Evolutionary conservation across 2,113 vertebrate species (phyloP).

Genomic region (Gopherus flavomarginatus): DNA sequence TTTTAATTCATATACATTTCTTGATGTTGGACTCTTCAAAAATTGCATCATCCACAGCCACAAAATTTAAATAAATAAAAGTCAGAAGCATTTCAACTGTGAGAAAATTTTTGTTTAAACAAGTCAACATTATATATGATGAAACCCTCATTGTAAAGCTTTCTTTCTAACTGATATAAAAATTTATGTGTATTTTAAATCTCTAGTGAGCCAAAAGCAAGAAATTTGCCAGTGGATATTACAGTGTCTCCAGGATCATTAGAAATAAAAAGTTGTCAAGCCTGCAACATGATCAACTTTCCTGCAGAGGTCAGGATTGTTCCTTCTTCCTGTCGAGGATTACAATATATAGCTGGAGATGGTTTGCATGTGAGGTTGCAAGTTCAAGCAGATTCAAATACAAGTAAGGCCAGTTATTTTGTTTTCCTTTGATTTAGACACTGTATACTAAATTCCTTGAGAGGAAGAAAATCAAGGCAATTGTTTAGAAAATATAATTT

Average conservation of each 20-base stretch:
- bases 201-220: conserved; percentile 74
- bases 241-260: conserved; percentile 74
- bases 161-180: not conserved
- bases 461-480: accelerated
- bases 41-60: not conserved
- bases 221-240: conserved; percentile 75
- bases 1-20: not conserved
- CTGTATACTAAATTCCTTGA: not conserved
- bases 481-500: accelerated
- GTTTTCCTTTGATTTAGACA: not conserved
- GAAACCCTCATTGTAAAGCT: not conserved
- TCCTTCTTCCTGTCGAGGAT: conserved; percentile 81
- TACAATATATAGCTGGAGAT: conserved; percentile 73
- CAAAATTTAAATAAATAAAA: not conserved
- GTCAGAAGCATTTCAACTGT: not conserved
- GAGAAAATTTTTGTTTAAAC: not conserved
- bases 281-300: conserved; percentile 70
- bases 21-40: too few relatives aligned
- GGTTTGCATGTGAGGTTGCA: conserved; percentile 88
- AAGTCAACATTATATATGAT: not conserved
- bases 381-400: conserved; percentile 37
- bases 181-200: conserved; percentile 23
- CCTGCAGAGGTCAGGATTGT: conserved; percentile 85
- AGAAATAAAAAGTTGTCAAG: conserved; percentile 61
- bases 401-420: conserved; percentile 66